Conservation (phyloP, 2,797 vertebrate genomes). For the Sebastes vulpes region DNA sequence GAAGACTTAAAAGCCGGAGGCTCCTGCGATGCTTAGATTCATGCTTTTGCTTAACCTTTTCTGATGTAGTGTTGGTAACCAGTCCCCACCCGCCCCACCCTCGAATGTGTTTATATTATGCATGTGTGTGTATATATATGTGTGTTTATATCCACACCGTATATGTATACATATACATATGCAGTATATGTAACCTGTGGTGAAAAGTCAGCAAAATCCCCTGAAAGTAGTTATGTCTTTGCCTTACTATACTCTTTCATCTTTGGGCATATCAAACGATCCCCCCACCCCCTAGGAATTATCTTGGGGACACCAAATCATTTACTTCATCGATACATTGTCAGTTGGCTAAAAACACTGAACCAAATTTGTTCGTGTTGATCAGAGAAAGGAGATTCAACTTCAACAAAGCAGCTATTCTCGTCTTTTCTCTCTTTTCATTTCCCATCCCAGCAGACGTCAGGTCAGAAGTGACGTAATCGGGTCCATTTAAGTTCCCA, state of each 20-base stretch:
- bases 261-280: conserved; percentile 75
- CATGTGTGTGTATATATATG: conserved; percentile 89
- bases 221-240: conserved; percentile 83
- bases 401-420: conserved; percentile 64
- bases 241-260: conserved; percentile 84
- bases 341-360: conserved; percentile 35
- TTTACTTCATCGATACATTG: conserved; percentile 42
- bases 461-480: conserved; percentile 27
- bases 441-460: conserved; percentile 37
- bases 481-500: conserved; percentile 43
- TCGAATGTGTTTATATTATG: conserved; percentile 90
- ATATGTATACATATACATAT: conserved; percentile 89
- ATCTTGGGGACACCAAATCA: conserved; percentile 39
- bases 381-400: conserved; percentile 32
- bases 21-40: conserved; percentile 78
- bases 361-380: conserved; percentile 23
- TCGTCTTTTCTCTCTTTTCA: conserved; percentile 22
- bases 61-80: conserved; percentile 86
- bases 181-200: conserved; percentile 86
- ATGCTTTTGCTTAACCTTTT: conserved; percentile 86
- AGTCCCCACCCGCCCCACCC: conserved; percentile 68
- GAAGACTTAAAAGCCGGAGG: conserved; percentile 66
- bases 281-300: conserved; percentile 38
- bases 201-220: conserved; percentile 79
- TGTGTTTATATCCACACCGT: conserved; percentile 89